Conservation (phyloP, 92 coral and sea anemone species). For the Blastomussa wellsi region DNA sequence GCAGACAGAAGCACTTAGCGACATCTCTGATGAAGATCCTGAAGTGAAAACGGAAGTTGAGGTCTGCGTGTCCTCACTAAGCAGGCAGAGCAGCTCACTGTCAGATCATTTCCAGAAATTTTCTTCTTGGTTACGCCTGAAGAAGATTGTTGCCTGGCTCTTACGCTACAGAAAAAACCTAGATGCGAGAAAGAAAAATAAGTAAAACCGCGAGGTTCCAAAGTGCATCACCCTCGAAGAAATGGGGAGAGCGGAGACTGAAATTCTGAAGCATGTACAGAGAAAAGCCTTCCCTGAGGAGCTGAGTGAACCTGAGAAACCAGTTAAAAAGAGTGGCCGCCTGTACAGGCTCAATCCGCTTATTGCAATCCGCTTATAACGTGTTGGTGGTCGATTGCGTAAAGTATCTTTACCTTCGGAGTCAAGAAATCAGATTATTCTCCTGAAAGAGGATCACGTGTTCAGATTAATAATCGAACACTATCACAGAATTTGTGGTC, state of each 20-base stretch:
- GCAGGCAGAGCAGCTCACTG: not conserved
- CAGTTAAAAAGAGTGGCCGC: too few relatives aligned
- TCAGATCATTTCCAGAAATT: not conserved
- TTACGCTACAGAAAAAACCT: slow-evolving; percentile 19
- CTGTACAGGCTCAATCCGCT: too few relatives aligned
- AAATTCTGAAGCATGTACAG: slow-evolving; percentile 32
- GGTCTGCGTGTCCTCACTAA: too few relatives aligned
- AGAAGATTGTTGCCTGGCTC: slow-evolving; percentile 23
- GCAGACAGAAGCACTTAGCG: too few relatives aligned
- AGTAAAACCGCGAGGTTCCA: not conserved
- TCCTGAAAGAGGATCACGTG: slow-evolving; percentile 8
- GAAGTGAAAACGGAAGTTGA: too few relatives aligned
- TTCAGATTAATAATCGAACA: slow-evolving; percentile 7
- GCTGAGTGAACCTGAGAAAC: not conserved
- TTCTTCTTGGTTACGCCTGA: slow-evolving; percentile 38
- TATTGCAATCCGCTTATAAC: too few relatives aligned
- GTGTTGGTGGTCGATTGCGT: too few relatives aligned
- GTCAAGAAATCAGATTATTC: slow-evolving; percentile 7
- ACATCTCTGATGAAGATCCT: too few relatives aligned
- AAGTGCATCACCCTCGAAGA: too few relatives aligned
- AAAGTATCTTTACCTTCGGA: too few relatives aligned
- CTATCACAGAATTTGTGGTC: slow-evolving; percentile 1
- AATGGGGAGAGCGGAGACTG: too few relatives aligned
- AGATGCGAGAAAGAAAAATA: not conserved
- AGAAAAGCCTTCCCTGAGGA: not conserved